These are phyloP conservation scores for Bufo bufo DNA, from an alignment of 2,113 vertebrate genomes.

Conservation along the genomic window DNA sequence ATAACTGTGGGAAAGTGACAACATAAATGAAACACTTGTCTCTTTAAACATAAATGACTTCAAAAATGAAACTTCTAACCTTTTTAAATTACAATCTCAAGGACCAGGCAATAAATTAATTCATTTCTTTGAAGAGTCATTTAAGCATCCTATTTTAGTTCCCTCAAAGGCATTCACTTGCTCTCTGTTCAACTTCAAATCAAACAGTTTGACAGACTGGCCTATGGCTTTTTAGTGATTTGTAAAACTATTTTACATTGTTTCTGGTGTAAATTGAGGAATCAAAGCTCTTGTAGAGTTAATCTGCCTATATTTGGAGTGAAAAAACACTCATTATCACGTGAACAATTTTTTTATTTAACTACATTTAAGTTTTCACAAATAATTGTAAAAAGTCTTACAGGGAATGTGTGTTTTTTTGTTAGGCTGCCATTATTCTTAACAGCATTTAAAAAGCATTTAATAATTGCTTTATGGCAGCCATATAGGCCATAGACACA, in stretches of 20 bases:
- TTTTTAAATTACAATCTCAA: conserved; percentile 50
- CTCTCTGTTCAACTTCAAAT: conserved; percentile 56
- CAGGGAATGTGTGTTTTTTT: too few species aligned
- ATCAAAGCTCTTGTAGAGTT: not conserved
- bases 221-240: conserved; percentile 37
- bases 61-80: conserved; percentile 52
- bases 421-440: too few species aligned
- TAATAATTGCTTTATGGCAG: too few species aligned
- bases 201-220: conserved; percentile 32
- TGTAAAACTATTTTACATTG: conserved; percentile 20
- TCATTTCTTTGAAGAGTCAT: conserved; percentile 57
- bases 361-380: not conserved
- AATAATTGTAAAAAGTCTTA: not conserved
- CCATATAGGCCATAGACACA: too few species aligned
- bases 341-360: not conserved
- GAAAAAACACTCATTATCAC: not conserved
- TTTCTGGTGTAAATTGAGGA: not conserved
- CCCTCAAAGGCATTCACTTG: conserved; percentile 37
- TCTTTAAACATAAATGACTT: conserved; percentile 63
- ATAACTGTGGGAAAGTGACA: conserved; percentile 62
- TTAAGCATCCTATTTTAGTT: conserved; percentile 45
- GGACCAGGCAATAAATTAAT: conserved; percentile 59
- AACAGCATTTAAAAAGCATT: too few species aligned
- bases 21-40: conserved; percentile 57
- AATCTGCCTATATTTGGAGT: not conserved